Conservation (phyloP, 2,888 invertebrate species). For the Oasisia sp. region DNA sequence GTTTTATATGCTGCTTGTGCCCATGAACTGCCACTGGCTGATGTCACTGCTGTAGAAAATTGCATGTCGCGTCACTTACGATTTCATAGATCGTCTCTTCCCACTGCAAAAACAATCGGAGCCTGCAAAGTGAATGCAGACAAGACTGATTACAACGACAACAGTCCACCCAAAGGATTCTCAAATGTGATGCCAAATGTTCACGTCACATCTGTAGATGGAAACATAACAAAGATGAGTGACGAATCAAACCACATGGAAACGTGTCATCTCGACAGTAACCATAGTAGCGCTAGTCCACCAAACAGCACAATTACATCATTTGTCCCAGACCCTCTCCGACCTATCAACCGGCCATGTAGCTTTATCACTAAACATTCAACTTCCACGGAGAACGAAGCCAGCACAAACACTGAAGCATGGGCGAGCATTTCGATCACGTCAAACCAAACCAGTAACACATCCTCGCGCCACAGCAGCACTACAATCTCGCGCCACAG, state of each 20-base stretch:
- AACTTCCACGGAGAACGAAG: not conserved
- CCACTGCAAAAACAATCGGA: not conserved
- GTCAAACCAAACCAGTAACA: not conserved
- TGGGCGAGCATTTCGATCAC: not conserved
- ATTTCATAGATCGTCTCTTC: not conserved
- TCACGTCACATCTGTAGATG: not conserved
- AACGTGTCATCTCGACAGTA: not conserved
- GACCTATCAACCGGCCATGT: not conserved
- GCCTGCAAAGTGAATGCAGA: not conserved
- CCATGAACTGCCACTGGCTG: not conserved
- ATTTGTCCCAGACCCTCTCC: not conserved
- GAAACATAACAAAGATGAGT: not conserved
- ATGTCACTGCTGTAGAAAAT: not conserved
- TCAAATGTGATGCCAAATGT: not conserved
- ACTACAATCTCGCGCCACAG: not conserved
- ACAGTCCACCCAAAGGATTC: not conserved
- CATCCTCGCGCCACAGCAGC: not conserved
- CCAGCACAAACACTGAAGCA: not conserved
- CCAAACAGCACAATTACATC: not conserved
- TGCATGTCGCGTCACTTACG: not conserved
- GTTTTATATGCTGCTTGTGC: not conserved
- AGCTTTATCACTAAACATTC: not conserved
- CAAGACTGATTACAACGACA: not conserved
- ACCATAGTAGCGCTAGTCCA: too few species aligned
- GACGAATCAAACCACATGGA: not conserved